Percentiles rank a stretch among this genome's conserved stretches.
Evolutionary conservation across 2,797 vertebrate genomes (phyloP).

Genomic region (Hippocampus kuda): DNA sequence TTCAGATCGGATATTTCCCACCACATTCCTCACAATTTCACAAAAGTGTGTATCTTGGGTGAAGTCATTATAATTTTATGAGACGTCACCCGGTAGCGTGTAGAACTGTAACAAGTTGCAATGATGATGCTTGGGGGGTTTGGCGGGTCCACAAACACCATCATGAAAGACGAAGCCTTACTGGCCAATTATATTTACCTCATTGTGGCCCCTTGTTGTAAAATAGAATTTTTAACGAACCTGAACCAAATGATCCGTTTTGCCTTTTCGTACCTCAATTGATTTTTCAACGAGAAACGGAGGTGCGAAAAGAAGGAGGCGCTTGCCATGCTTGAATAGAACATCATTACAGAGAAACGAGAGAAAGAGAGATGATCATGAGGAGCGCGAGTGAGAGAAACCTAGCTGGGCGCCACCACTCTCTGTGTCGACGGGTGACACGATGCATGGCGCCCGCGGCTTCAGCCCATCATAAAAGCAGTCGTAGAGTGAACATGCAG

Average conservation of each 20-base stretch:
- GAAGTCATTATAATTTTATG: background rate
- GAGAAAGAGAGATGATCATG: constrained; percentile 29
- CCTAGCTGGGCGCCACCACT: constrained; percentile 27
- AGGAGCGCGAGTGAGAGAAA: constrained; percentile 25
- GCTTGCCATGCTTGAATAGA: constrained; percentile 15
- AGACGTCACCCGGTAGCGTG: too few relatives aligned
- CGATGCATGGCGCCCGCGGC: constrained; percentile 52
- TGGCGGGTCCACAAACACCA: too few relatives aligned
- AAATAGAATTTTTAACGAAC: background rate
- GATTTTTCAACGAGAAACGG: constrained; percentile 9
- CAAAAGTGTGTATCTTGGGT: background rate
- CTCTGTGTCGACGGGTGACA: constrained; percentile 45
- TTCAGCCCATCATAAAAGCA: constrained; percentile 57
- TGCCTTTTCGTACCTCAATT: constrained; percentile 18
- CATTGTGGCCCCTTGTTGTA: background rate
- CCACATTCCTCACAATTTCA: background rate
- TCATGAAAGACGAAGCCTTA: too few relatives aligned
- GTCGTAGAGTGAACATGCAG: constrained; percentile 67
- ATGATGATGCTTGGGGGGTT: too few relatives aligned
- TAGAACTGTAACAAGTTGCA: too few relatives aligned
- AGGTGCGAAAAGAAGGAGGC: constrained; percentile 5
- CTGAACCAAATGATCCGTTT: background rate
- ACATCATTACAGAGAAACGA: constrained; percentile 27
- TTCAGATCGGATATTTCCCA: background rate
- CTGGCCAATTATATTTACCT: background rate